Evolutionary conservation across 2,888 invertebrate species (phyloP), one percentile per base, ranked within the genome.

Genomic region (Horisme vitalbata): DNA sequence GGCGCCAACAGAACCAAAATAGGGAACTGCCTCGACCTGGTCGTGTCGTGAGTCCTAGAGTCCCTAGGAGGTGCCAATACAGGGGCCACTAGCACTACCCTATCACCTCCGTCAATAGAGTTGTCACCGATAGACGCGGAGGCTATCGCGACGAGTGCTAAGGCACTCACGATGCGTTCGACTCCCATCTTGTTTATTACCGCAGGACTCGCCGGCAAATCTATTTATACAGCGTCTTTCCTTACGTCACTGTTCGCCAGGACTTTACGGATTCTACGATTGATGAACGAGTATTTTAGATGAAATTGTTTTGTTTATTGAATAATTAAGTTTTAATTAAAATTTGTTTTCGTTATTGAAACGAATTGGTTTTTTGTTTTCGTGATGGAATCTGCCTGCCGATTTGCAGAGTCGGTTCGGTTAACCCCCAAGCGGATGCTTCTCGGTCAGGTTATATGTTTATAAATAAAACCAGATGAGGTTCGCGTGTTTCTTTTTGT

Each of bases 211-310:
- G 65, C 63, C 63, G 64, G 69, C 73, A 66, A 74, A 81, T 78
- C 82, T 86, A 84, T 88, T 79, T 89, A 89, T 88, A 88, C 65
- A 59, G 62, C 61, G 77, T 63, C 80, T 80, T 81, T 81, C 73
- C 70, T 72, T 73, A 75, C 83, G 83, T 83, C 82, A 83, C 38
- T 26, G 35, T 18, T 18, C 9, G 58, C 65, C 63, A 61, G 73
- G 75, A 76, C 65, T 71, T 70, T 71, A 62, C 52, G 58, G 74
- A 75, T 73, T 50, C 52, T 47, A 55, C n/a, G n/a, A n/a, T n/a
- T n/a, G n/a, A n/a, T n/a, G n/a, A n/a, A n/a, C n/a, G n/a, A n/a
- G n/a, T n/a, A n/a, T n/a, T n/a, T n/a, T n/a, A n/a, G n/a, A n/a
- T n/a, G n/a, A n/a, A n/a, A n/a, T n/a, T n/a, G n/a, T n/a, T n/a